A percentile compares a stretch with the other conserved stretches of the same genome.
Conservation (phyloP, 2,888 invertebrate species). For the Enoplolaimus lenunculus region DNA sequence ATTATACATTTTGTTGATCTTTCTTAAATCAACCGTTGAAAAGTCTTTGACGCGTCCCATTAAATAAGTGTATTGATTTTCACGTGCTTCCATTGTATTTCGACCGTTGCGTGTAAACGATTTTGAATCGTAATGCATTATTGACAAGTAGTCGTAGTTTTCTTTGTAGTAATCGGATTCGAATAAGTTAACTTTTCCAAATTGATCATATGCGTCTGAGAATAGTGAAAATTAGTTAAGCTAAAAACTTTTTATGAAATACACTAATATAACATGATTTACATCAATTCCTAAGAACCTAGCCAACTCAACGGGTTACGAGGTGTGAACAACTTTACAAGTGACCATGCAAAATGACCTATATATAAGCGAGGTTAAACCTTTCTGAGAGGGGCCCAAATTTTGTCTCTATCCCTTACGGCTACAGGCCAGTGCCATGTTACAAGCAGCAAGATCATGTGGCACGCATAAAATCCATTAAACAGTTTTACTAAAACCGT, state of each 20-base stretch:
- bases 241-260: neutral
- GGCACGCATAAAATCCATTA: too few species aligned
- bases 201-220: slow-evolving; percentile 40
- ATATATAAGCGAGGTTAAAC: too few species aligned
- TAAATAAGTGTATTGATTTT: slow-evolving; percentile 34
- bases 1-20: slow-evolving; percentile 38
- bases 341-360: too few species aligned
- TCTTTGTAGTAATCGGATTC: slow-evolving; percentile 38
- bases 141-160: slow-evolving; percentile 23
- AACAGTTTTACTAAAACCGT: too few species aligned
- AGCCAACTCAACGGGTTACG: too few species aligned
- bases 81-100: slow-evolving; percentile 30
- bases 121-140: slow-evolving; percentile 38
- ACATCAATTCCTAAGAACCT: too few species aligned
- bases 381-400: too few species aligned
- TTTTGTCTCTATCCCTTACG: too few species aligned
- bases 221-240: neutral
- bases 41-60: slow-evolving; percentile 38
- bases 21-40: slow-evolving; percentile 32
- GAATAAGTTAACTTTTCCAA: slow-evolving; percentile 37
- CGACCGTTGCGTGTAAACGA: slow-evolving; percentile 40
- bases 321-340: too few species aligned
- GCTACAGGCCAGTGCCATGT: too few species aligned
- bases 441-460: too few species aligned
- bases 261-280: too few species aligned